Evolutionary conservation across 2,888 invertebrate species (phyloP).

Genomic region (Oxycera nigricornis): DNA sequence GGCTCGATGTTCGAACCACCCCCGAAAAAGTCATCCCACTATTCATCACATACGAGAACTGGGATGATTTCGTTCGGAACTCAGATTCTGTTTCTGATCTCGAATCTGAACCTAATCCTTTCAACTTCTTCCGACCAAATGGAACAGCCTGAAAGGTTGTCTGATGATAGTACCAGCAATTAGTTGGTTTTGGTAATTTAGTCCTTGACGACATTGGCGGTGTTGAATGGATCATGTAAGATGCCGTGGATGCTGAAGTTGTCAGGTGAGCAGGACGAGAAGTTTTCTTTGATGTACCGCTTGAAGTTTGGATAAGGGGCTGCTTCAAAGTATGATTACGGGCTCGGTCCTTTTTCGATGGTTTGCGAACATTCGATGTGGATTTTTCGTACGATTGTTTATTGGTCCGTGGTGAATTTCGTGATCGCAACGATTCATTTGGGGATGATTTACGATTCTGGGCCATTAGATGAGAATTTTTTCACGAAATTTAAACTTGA

Average conservation of each 20-base stretch:
- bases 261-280: background rate
- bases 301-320: background rate
- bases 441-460: background rate
- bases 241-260: background rate
- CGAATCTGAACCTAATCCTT: background rate
- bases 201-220: no score
- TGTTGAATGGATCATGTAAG: background rate
- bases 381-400: background rate
- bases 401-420: background rate
- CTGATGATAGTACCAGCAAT: background rate
- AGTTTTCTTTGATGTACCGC: background rate
- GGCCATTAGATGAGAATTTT: conserved; percentile 1
- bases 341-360: background rate
- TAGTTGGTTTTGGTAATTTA: background rate
- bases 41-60: background rate
- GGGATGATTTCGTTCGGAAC: background rate
- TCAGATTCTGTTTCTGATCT: background rate
- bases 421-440: background rate
- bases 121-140: background rate
- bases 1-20: conserved; percentile 2
- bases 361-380: background rate
- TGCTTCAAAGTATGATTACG: background rate
- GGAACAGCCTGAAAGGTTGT: background rate
- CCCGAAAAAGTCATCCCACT: background rate
- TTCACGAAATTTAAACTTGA: background rate